Evolutionary conservation across 1,140 invertebrate species (phyloP), one percentile per base, ranked within the genome.

Genomic region (Trialeurodes vaporariorum): DNA sequence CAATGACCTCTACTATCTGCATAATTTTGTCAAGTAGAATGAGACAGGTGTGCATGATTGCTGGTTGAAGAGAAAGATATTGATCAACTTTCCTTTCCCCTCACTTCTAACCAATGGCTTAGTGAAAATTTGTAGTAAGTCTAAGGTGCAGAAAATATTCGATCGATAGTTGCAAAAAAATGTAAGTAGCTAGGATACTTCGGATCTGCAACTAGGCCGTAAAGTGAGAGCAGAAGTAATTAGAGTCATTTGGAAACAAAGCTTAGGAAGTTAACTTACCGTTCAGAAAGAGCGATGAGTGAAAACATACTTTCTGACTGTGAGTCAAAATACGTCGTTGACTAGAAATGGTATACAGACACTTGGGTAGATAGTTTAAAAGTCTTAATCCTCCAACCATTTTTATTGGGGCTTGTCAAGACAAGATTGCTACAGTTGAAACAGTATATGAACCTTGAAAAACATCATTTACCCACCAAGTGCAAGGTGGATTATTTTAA

Each of bases 281-380:
- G 63, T 70, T 67, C 22, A 70, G 63, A 27, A 68, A 13, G 13
- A 49, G 21, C 17, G 69, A 63, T 25, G 65, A 64, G 49, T 70
- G 69, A 27, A 70, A 63, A 25, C 69, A 70, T 70, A 59, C 2
- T 25, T 62, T 64, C 49, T 67, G 66, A n/a, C 27, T 26, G 17
- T 65, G 27, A n/a, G 27, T 65, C 21, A 65, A 27, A 40, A 65
- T 21, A 49, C 34, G 5, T 49, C 5, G 17, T 17, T 49, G 34
- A 49, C 17, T 49, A 5, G 34, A 49, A 49, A 49, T 9, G 5
- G 34, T 49, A 17, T 49, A 9, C 5, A 49, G 17, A 49, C 34
- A 49, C 34, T 49, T 49, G 5, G 34, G 34, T 9, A 49, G 5
- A 49, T 49, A 61, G n/a, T 25, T 25, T 61, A 25, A 22, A 22